Conservation (phyloP, 2,113 vertebrate genomes). For the Saccopteryx leptura region DNA sequence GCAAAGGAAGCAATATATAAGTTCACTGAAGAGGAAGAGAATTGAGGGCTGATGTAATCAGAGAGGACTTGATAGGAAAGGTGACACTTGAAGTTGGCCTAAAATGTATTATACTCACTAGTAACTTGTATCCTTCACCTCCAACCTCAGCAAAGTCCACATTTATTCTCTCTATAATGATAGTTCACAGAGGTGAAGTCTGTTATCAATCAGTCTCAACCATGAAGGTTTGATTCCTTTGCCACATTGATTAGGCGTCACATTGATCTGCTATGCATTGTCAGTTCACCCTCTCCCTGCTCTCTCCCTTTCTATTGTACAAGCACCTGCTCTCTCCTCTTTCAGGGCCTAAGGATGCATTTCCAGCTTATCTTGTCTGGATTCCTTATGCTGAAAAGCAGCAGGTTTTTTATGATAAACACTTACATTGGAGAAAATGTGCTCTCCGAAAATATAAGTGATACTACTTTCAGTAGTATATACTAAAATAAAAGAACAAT, state of each 20-base stretch:
- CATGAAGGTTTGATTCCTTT: conserved; percentile 9
- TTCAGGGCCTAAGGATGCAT: neutral
- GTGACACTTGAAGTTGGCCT: conserved; percentile 37
- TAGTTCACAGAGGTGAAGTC: neutral
- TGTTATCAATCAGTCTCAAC: conserved; percentile 37
- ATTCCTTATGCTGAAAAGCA: neutral
- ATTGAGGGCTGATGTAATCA: neutral
- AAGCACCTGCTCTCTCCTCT: neutral
- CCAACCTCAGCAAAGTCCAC: neutral
- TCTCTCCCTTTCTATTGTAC: neutral
- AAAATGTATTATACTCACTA: neutral
- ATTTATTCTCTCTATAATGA: conserved; percentile 25
- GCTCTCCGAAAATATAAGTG: conserved; percentile 60
- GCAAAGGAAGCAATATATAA: neutral
- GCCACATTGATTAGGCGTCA: conserved; percentile 26
- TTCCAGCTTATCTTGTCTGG: neutral
- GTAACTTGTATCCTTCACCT: neutral
- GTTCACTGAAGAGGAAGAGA: neutral
- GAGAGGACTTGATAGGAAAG: neutral
- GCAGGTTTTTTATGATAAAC: conserved; percentile 54
- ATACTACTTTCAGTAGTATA: conserved; percentile 54
- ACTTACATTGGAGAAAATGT: conserved; percentile 30
- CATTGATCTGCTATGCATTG: neutral
- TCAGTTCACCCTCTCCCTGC: neutral
- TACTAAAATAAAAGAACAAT: conserved; percentile 72